Conservation (phyloP, 1,140 invertebrate genomes). For the Apis dorsata region DNA sequence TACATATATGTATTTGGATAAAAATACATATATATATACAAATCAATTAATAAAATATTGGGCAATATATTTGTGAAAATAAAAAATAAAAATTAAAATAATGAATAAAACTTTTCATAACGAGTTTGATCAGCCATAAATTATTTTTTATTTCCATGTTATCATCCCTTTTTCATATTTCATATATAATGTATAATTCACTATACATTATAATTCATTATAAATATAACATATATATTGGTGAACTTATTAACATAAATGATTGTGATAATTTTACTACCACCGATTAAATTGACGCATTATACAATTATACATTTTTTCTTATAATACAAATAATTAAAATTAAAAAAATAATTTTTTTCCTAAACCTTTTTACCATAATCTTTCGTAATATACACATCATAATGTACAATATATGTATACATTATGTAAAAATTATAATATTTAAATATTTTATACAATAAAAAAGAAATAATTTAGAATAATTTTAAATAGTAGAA, state of each 20-base stretch:
- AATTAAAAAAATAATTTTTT: constrained; percentile 42
- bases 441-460: background rate
- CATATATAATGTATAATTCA: constrained; percentile 23
- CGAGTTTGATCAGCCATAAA: constrained; percentile 12
- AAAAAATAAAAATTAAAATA: background rate
- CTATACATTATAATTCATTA: constrained; percentile 17
- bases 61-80: background rate
- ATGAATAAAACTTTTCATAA: background rate
- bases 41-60: background rate
- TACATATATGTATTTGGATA: too few relatives aligned
- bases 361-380: constrained; percentile 7
- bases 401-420: background rate
- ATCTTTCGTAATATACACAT: too few relatives aligned
- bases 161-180: background rate
- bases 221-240: constrained; percentile 3
- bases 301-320: constrained; percentile 2
- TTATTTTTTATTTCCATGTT: constrained; percentile 12
- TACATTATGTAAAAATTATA: background rate
- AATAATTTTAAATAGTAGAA: background rate
- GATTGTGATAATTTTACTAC: background rate
- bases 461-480: background rate
- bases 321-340: constrained; percentile 35
- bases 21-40: too few relatives aligned
- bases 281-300: constrained; percentile 10
- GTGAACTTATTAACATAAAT: background rate